Evolutionary conservation across 2,888 invertebrate genomes (phyloP).

Genomic region (Tipula confusa): DNA sequence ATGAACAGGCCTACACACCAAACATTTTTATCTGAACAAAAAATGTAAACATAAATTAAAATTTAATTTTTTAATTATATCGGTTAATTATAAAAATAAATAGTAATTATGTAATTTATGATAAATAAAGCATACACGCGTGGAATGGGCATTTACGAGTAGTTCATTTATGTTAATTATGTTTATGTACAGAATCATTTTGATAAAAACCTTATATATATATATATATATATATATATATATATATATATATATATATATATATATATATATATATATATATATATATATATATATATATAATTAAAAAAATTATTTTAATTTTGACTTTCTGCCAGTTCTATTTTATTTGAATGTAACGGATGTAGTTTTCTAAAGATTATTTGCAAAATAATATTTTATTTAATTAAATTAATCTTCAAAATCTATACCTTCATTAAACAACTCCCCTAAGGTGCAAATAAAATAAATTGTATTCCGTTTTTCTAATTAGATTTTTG

Average conservation of each 20-base stretch:
- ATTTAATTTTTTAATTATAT: constrained; percentile 20
- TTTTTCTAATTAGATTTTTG: neutral
- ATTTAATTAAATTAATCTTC: constrained; percentile 12
- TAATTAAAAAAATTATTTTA: no score
- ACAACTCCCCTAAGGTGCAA: constrained; percentile 5
- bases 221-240: no score
- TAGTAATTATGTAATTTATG: constrained; percentile 20
- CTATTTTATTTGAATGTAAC: no score
- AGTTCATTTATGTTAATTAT: neutral
- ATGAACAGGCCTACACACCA: neutral
- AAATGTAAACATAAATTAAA: constrained; percentile 3
- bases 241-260: no score
- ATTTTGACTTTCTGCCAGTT: no score
- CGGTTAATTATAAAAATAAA: constrained; percentile 25
- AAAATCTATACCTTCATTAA: constrained; percentile 27
- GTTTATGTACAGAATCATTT: neutral
- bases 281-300: no score
- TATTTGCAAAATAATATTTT: neutral
- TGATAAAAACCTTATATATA: no score
- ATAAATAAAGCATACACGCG: neutral
- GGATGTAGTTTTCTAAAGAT: no score
- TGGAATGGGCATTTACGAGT: neutral
- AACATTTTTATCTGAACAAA: neutral
- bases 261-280: no score
- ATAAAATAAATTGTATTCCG: neutral